Conservation (phyloP, 2,113 vertebrate genomes). For the Calidris pygmaea region DNA sequence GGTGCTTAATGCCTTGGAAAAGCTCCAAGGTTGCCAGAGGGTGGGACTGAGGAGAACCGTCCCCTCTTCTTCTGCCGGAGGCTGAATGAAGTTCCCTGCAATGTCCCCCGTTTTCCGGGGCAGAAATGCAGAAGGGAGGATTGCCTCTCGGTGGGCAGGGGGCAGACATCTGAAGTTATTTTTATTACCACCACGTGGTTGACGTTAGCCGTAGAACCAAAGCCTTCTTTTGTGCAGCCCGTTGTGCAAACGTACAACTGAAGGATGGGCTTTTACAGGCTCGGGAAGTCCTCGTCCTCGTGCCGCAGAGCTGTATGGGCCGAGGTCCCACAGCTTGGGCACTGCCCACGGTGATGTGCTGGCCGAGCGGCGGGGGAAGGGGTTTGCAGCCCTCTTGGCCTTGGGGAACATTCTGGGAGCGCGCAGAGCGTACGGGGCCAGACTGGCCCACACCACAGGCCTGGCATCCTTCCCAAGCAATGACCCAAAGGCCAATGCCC, state of each 20-base stretch:
- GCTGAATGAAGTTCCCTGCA: background rate
- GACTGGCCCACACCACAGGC: background rate
- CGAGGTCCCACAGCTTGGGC: background rate
- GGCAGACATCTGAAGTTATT: background rate
- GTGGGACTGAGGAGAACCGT: background rate
- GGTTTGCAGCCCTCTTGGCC: background rate
- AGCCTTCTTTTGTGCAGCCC: background rate
- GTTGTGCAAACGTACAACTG: background rate
- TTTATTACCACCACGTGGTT: background rate
- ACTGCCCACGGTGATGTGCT: background rate
- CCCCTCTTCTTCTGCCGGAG: background rate
- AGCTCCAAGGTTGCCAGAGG: background rate
- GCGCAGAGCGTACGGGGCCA: fast-evolving
- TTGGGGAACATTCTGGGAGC: background rate
- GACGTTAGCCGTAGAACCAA: background rate
- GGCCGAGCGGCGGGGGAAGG: background rate
- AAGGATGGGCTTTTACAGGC: background rate
- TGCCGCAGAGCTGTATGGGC: background rate
- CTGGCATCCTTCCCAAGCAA: background rate
- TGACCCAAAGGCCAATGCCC: background rate
- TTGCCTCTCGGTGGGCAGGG: fast-evolving
- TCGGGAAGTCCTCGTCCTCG: background rate
- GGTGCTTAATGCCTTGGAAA: background rate
- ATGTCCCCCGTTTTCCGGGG: background rate
- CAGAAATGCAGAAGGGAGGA: background rate